phyloP scores from a whole-genome alignment of 2,888 invertebrate genomes.

The Sphecodes monilicornis region DNA sequence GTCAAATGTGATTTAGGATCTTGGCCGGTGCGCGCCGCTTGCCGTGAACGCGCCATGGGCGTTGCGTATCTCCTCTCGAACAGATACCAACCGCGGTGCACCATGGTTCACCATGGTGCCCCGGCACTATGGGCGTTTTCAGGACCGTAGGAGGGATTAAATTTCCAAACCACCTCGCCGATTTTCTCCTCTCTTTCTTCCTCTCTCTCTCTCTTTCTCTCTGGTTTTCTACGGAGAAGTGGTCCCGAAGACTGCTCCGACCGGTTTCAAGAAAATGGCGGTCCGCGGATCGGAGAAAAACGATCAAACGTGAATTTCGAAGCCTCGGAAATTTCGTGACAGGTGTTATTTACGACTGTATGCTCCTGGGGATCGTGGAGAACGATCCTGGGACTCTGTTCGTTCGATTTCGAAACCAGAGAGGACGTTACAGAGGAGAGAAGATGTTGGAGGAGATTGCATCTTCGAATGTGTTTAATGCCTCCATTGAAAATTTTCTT shows the following conservation, averaged over 20 bases:
- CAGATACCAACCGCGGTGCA: slow-evolving; percentile 70
- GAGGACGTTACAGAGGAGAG: background rate
- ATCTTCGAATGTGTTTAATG: background rate
- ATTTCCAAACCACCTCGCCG: slow-evolving; percentile 55
- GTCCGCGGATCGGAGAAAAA: background rate
- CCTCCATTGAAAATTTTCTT: background rate
- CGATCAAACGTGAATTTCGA: slow-evolving; percentile 16
- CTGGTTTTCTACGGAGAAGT: too few species aligned
- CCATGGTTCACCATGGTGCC: slow-evolving; percentile 51
- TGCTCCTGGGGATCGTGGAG: background rate
- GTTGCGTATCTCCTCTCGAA: slow-evolving; percentile 73
- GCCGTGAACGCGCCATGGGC: slow-evolving; percentile 70
- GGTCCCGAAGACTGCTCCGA: background rate
- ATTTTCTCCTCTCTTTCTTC: slow-evolving; percentile 24
- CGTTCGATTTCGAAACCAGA: background rate
- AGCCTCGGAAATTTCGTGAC: background rate
- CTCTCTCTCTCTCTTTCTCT: background rate
- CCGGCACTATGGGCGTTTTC: slow-evolving; percentile 70
- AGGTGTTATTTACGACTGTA: slow-evolving; percentile 19
- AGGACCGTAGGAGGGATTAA: slow-evolving; percentile 66
- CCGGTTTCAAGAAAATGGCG: slow-evolving; percentile 56
- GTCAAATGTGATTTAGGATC: slow-evolving; percentile 83
- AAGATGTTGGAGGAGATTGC: too few species aligned
- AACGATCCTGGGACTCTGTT: background rate
- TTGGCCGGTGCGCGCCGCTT: slow-evolving; percentile 69